Percentiles rank a stretch among this genome's conserved stretches.
Conservation (phyloP, 2,113 vertebrate species). For the Thalassarche chlororhynchos region DNA sequence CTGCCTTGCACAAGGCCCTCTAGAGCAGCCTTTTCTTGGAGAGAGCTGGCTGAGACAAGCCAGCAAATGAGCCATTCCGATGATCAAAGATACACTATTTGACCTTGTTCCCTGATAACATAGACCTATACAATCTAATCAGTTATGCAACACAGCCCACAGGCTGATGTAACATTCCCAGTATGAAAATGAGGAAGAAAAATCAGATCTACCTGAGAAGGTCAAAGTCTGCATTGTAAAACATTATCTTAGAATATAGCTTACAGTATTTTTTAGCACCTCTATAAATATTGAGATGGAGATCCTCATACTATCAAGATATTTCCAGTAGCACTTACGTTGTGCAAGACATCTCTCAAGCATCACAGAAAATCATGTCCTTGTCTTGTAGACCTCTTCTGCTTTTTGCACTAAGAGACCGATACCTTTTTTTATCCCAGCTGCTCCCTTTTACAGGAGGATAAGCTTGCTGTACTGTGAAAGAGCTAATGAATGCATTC, state of each 20-base stretch:
- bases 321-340: background rate
- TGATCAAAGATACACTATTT: background rate
- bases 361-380: background rate
- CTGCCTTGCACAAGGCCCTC: background rate
- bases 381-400: background rate
- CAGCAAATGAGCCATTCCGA: background rate
- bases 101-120: background rate
- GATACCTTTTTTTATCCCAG: background rate
- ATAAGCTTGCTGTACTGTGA: background rate
- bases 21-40: background rate
- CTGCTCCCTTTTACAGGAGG: background rate
- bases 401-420: background rate
- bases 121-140: background rate
- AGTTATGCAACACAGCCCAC: background rate
- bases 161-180: background rate
- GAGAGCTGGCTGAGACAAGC: background rate
- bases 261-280: background rate
- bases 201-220: background rate
- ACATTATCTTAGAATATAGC: background rate
- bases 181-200: background rate
- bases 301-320: background rate
- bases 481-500: background rate
- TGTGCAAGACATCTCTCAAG: background rate
- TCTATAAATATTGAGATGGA: background rate
- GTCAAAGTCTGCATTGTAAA: background rate